Percentiles rank a stretch among this genome's conserved stretches.
phyloP scores from a whole-genome alignment of 2,797 vertebrate species.

The Dendrocincla tyrannina region DNA sequence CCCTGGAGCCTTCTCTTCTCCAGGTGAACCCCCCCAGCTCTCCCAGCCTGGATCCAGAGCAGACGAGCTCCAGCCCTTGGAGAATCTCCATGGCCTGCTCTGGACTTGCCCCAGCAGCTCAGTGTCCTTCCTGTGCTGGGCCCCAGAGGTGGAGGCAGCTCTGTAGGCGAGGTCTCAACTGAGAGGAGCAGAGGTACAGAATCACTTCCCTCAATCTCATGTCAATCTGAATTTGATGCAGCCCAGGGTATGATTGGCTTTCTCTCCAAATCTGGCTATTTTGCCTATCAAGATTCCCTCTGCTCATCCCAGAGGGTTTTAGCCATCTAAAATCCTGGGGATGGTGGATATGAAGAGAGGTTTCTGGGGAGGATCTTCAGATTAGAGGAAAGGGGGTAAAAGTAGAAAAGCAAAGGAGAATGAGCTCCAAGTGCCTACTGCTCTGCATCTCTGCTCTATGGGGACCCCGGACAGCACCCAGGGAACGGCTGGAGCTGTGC shows the following conservation, averaged over 20 bases:
- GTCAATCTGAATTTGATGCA: background rate
- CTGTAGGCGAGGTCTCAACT: background rate
- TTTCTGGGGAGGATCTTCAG: background rate
- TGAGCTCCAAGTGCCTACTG: background rate
- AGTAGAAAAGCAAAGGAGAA: background rate
- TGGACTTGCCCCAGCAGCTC: background rate
- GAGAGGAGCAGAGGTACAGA: background rate
- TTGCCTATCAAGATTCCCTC: background rate
- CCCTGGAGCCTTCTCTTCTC: background rate
- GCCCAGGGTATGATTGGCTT: rapidly evolving
- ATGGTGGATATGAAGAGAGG: background rate
- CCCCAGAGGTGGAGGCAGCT: background rate
- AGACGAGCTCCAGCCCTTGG: background rate
- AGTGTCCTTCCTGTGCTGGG: background rate
- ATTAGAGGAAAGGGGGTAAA: background rate
- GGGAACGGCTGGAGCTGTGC: background rate
- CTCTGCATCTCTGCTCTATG: background rate
- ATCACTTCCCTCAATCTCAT: background rate
- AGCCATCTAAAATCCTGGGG: background rate
- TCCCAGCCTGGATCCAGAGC: background rate
- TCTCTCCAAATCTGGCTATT: background rate
- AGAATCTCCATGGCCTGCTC: rapidly evolving
- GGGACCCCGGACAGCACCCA: background rate
- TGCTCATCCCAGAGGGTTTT: background rate
- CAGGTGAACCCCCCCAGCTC: background rate